phyloP scores from a whole-genome alignment of 2,888 invertebrate species.

The Cheilosia scutellata region DNA sequence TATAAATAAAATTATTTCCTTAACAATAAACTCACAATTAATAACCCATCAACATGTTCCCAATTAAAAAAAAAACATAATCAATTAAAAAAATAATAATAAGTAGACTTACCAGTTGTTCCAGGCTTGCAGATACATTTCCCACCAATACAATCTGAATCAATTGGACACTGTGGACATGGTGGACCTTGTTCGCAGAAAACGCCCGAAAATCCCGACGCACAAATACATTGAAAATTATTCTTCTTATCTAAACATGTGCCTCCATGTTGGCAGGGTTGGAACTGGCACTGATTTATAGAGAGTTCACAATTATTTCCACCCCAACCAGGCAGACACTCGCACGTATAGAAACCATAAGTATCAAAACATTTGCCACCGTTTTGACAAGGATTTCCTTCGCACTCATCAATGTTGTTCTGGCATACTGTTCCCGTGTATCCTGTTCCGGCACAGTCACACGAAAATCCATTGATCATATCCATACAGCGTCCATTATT shows the following conservation, averaged over 20 bases:
- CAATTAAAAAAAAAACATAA: background rate
- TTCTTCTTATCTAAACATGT: conserved; percentile 86
- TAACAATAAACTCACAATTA: background rate
- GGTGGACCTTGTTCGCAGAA: conserved; percentile 83
- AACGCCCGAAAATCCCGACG: conserved; percentile 86
- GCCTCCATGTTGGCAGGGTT: conserved; percentile 91
- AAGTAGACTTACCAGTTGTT: conserved; percentile 81
- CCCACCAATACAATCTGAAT: conserved; percentile 88
- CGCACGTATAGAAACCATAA: conserved; percentile 91
- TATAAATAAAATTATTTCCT: conserved; percentile 5
- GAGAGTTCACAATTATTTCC: conserved; percentile 91
- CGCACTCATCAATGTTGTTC: conserved; percentile 92
- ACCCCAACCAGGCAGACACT: conserved; percentile 91
- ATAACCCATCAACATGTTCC: background rate
- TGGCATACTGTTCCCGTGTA: conserved; percentile 91
- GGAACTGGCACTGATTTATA: conserved; percentile 86
- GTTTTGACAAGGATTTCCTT: conserved; percentile 88
- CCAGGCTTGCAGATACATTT: conserved; percentile 84
- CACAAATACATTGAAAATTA: conserved; percentile 89
- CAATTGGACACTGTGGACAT: conserved; percentile 86
- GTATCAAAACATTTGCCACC: conserved; percentile 92
- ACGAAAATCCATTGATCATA: conserved; percentile 90
- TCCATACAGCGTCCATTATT: conserved; percentile 91
- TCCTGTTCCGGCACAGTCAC: conserved; percentile 91
- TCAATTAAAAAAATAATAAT: background rate